Conservation (phyloP, 1,140 invertebrate species). For the Drosophila prosaltans region DNA sequence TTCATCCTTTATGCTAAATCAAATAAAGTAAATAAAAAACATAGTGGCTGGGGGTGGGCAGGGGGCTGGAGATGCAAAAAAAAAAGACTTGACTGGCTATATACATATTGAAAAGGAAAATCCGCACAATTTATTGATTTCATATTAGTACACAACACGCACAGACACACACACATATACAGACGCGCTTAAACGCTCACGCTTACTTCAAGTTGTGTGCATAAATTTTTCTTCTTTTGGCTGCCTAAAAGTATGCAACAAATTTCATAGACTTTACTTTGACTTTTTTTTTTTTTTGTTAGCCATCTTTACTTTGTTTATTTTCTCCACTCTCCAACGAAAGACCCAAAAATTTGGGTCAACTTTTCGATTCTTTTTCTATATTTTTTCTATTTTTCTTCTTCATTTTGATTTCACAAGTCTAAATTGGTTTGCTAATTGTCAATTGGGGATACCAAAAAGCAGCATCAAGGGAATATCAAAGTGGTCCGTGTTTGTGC, state of each 20-base stretch:
- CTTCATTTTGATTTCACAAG: slow-evolving; percentile 17
- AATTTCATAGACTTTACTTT: slow-evolving; percentile 39
- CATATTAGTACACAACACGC: slow-evolving; percentile 60
- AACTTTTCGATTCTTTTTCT: slow-evolving; percentile 13
- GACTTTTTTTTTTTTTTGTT: slow-evolving; percentile 5
- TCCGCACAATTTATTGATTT: slow-evolving; percentile 77
- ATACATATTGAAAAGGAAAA: slow-evolving; percentile 48
- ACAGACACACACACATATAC: slow-evolving; percentile 28
- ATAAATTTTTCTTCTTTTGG: slow-evolving; percentile 48
- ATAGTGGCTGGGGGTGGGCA: slow-evolving; percentile 23
- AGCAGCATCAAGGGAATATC: slow-evolving; percentile 19
- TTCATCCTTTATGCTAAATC: slow-evolving; percentile 75
- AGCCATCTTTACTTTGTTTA: slow-evolving; percentile 13
- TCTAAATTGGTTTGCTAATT: slow-evolving; percentile 50
- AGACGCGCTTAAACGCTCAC: neutral
- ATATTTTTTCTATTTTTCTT: neutral
- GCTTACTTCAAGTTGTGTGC: slow-evolving; percentile 37
- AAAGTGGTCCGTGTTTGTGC: slow-evolving; percentile 37
- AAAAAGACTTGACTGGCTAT: slow-evolving; percentile 48
- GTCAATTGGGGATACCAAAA: slow-evolving; percentile 30
- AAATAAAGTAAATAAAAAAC: slow-evolving; percentile 72
- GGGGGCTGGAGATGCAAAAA: neutral
- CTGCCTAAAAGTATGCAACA: slow-evolving; percentile 68
- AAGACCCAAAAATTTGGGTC: slow-evolving; percentile 47
- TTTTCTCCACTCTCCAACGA: neutral